phyloP scores from a whole-genome alignment of 2,888 invertebrate genomes.

The Limenitis arthemis region DNA sequence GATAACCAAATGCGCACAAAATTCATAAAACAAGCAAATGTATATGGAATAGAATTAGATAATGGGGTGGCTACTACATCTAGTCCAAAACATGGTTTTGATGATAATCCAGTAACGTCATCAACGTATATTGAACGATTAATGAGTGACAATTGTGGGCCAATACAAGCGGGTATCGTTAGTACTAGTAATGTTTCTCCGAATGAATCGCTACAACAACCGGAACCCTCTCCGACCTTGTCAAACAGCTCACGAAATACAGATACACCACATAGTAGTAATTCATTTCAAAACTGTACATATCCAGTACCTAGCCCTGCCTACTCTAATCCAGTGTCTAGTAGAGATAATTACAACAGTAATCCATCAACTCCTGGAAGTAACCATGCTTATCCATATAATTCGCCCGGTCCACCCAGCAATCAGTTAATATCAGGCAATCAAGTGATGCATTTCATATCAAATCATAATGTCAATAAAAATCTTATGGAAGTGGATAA shows the following conservation, averaged over 20 bases:
- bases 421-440: slow-evolving; percentile 49
- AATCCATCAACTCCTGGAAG: slow-evolving; percentile 54
- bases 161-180: slow-evolving; percentile 88
- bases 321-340: slow-evolving; percentile 60
- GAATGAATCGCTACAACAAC: slow-evolving; percentile 63
- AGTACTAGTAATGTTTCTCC: slow-evolving; percentile 88
- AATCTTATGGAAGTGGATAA: slow-evolving; percentile 68
- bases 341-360: slow-evolving; percentile 48
- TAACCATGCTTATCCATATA: slow-evolving; percentile 47
- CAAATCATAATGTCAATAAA: slow-evolving; percentile 64
- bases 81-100: slow-evolving; percentile 68
- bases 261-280: slow-evolving; percentile 60
- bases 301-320: slow-evolving; percentile 66
- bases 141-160: slow-evolving; percentile 76
- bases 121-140: slow-evolving; percentile 76
- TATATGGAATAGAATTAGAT: slow-evolving; percentile 62
- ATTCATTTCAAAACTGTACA: slow-evolving; percentile 44
- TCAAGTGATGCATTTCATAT: slow-evolving; percentile 68
- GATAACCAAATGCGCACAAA: slow-evolving; percentile 54
- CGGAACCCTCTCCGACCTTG: slow-evolving; percentile 74
- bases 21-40: slow-evolving; percentile 45
- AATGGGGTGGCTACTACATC: slow-evolving; percentile 52
- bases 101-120: slow-evolving; percentile 78
- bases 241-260: slow-evolving; percentile 68
- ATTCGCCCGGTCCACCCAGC: slow-evolving; percentile 53